Evolutionary conservation across 2,113 vertebrate genomes (phyloP), one percentile per base, ranked within the genome.

Genomic region (Barbus barbus): DNA sequence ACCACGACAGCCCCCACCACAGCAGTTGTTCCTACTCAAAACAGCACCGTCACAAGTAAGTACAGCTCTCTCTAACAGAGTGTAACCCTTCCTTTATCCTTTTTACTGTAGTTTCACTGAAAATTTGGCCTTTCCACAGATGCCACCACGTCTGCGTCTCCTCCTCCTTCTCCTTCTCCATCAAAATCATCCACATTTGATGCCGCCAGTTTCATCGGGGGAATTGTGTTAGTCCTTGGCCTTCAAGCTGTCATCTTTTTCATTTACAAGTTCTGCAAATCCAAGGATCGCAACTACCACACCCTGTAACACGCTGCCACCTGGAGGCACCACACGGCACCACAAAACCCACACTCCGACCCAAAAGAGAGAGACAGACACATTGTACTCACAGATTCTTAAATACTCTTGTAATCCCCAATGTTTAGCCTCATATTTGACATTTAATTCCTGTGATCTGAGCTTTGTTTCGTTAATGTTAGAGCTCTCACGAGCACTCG

Each of bases 261-360:
- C 91, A 94, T 99, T 88, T 99, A 98, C 94, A 99, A 99, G 90
- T 99, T 99, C 93, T 99, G 97, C 96, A 99, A 97, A 92, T 98
- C 97, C 87, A 98, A 98, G 95, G 98, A 99, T 85, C 96, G 97
- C 93, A 99, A 98, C 93, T 99, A 99, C 89, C 97, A 99, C 91
- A 99, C 98, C 5, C 96, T 99, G 90, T 99, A 97, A 96, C 11
- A 14, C 14, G 51, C 4, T 0, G 71, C 28, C 76, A 20, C 38
- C 84, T 56, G 44, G 44, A 89, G 79, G 75, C 58, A 82, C 53
- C n/a, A 67, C 87, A 88, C 88, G 79, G 75, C 58, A 82, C 53
- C n/a, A 67, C 87, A 88, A 92, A 89, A 84, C 91, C 90, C 91
- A 89, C 53, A 61, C 44, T 46, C 73, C 22, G 0, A 76, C 71